Conservation (phyloP, 2,888 invertebrate species). For the Drosophila falleni region DNA sequence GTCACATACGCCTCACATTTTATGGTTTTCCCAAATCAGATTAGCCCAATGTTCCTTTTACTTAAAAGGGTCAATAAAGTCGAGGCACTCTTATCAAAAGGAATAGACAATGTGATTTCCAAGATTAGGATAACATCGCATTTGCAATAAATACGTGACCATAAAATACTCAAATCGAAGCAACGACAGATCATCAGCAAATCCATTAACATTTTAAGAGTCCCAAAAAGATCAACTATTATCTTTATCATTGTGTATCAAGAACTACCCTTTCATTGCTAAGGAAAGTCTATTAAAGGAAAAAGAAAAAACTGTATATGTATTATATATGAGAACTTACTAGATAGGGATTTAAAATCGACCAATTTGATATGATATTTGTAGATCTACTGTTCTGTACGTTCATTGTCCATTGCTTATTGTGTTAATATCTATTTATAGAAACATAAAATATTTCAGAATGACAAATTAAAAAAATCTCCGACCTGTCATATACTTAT, state of each 20-base stretch:
- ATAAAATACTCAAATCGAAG: slow-evolving; percentile 40
- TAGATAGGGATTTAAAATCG: too few relatives aligned
- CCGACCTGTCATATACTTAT: too few relatives aligned
- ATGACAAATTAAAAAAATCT: too few relatives aligned
- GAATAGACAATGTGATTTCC: slow-evolving; percentile 66
- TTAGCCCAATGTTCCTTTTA: slow-evolving; percentile 51
- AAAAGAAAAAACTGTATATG: too few relatives aligned
- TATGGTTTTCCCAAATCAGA: slow-evolving; percentile 61
- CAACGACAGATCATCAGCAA: slow-evolving; percentile 13
- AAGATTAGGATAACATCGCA: slow-evolving; percentile 38
- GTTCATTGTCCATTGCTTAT: not conserved
- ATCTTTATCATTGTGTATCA: not conserved
- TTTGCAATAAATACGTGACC: slow-evolving; percentile 59
- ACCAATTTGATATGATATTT: not conserved
- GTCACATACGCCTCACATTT: slow-evolving; percentile 27
- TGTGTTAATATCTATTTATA: not conserved
- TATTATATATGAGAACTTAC: too few relatives aligned
- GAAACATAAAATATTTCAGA: not conserved
- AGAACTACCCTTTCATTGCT: too few relatives aligned
- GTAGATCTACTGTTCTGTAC: not conserved
- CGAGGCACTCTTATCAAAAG: slow-evolving; percentile 59
- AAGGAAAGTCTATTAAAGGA: too few relatives aligned
- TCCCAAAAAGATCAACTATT: not conserved
- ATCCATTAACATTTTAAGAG: slow-evolving; percentile 7
- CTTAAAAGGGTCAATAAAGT: slow-evolving; percentile 72